phyloP scores from a whole-genome alignment of 2,797 vertebrate species.

The Champsocephalus gunnari region DNA sequence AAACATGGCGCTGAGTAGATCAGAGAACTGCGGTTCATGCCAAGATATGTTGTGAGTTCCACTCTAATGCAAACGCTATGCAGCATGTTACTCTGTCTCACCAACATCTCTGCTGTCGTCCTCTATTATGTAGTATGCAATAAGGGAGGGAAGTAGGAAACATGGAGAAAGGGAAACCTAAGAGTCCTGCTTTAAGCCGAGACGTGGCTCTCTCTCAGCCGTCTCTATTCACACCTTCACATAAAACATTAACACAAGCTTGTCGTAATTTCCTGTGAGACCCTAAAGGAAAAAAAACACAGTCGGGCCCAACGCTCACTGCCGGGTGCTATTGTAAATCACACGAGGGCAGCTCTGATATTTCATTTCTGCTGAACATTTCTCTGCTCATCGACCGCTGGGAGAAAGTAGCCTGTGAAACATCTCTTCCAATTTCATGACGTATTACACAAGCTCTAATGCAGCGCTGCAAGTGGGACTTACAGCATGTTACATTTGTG shows the following conservation, averaged over 20 bases:
- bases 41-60: slow-evolving; percentile 45
- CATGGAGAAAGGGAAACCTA: slow-evolving; percentile 36
- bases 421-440: slow-evolving; percentile 62
- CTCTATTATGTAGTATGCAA: slow-evolving; percentile 42
- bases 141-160: slow-evolving; percentile 38
- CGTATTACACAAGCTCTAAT: slow-evolving; percentile 49
- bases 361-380: slow-evolving; percentile 74
- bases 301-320: slow-evolving; percentile 53
- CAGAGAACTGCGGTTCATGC: slow-evolving; percentile 44
- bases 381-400: slow-evolving; percentile 66
- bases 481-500: slow-evolving; percentile 34
- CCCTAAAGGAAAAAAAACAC: slow-evolving; percentile 35
- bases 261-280: slow-evolving; percentile 77
- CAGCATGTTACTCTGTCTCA: slow-evolving; percentile 51
- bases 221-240: slow-evolving; percentile 60
- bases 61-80: slow-evolving; percentile 56
- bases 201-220: slow-evolving; percentile 39
- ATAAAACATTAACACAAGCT: slow-evolving; percentile 61
- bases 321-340: slow-evolving; percentile 64
- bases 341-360: slow-evolving; percentile 63
- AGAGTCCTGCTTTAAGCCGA: slow-evolving; percentile 25
- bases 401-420: slow-evolving; percentile 67
- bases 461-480: slow-evolving; percentile 37
- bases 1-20: slow-evolving; percentile 50
- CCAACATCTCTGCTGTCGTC: slow-evolving; percentile 54